Conservation (phyloP, 53 echinoderm and acorn worm genomes). For the Hippasteria phrygiana region DNA sequence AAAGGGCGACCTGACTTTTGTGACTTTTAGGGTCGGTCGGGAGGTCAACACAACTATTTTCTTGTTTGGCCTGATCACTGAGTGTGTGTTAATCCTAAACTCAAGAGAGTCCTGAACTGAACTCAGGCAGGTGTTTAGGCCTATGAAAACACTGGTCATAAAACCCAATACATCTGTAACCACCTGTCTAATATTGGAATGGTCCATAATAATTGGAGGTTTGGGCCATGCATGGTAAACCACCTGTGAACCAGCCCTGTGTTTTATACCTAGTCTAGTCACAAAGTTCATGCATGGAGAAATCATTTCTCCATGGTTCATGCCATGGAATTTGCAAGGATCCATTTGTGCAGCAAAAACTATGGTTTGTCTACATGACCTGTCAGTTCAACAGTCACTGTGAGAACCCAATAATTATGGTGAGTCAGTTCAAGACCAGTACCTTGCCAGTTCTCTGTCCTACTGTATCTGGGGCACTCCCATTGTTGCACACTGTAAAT, state of each 20-base stretch:
- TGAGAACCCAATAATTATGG: neutral
- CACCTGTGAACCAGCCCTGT: neutral
- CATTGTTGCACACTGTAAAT: constrained; percentile 6
- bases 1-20: too few species aligned
- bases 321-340: neutral
- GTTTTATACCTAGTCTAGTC: neutral
- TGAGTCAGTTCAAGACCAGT: too few species aligned
- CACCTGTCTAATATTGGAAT: constrained; percentile 1
- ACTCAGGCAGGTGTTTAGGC: too few species aligned
- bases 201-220: neutral
- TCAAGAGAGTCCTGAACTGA: too few species aligned
- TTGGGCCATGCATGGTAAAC: neutral
- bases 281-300: constrained; percentile 5
- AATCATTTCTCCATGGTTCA: too few species aligned
- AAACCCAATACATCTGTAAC: neutral
- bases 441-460: neutral
- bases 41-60: too few species aligned
- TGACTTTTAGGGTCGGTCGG: too few species aligned
- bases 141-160: too few species aligned
- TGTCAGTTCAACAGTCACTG: neutral
- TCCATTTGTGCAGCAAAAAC: neutral
- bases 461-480: neutral
- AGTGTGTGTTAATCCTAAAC: too few species aligned
- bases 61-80: too few species aligned
- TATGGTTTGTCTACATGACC: neutral